These are phyloP conservation scores for Furnarius figulus DNA, from an alignment of 2,113 vertebrate genomes.

Conservation along the genomic window DNA sequence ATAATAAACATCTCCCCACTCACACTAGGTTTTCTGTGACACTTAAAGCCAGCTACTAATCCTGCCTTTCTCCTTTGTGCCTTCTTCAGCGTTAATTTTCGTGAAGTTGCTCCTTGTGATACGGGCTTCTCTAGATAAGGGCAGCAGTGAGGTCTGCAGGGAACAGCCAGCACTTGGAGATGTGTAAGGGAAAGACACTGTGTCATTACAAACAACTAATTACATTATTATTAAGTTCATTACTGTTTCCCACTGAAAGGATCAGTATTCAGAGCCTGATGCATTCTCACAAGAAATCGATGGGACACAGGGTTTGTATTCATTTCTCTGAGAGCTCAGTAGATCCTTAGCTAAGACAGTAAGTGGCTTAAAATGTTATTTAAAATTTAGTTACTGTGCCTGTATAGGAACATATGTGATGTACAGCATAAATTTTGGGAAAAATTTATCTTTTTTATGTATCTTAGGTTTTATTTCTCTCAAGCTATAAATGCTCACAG, in stretches of 20 bases:
- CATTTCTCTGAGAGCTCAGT: neutral
- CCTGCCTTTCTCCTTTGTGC: neutral
- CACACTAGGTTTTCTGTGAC: slow-evolving; percentile 3
- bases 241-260: neutral
- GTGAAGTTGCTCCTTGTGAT: neutral
- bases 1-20: neutral
- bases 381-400: neutral
- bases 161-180: neutral
- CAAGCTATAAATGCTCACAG: neutral
- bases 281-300: neutral
- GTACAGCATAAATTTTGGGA: neutral
- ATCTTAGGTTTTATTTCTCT: neutral
- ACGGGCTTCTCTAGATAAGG: neutral
- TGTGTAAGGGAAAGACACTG: neutral
- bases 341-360: neutral
- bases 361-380: neutral
- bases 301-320: neutral
- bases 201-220: neutral
- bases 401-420: neutral
- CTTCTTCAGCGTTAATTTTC: neutral
- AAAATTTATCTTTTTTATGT: neutral
- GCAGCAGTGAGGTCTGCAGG: neutral
- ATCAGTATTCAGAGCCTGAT: slow-evolving; percentile 13
- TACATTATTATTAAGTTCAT: neutral
- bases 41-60: neutral